Evolutionary conservation across 2,797 vertebrate species (phyloP).

Genomic region (Halcyon leucocephala): DNA sequence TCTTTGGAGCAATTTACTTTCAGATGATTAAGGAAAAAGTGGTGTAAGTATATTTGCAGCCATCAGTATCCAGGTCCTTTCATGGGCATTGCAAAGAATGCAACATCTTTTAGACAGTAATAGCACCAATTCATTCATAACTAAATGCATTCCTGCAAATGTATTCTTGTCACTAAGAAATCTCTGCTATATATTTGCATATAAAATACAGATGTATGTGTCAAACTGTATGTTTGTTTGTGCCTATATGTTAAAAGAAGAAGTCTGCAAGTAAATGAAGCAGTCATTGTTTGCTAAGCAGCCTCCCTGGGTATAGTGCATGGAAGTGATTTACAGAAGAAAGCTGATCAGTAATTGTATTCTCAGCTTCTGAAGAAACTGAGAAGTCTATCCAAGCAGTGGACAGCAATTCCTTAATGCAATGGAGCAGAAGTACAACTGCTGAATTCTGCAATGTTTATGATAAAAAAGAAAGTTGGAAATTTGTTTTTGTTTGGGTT

Average conservation of each 20-base stretch:
- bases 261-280: not conserved
- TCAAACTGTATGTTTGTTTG: not conserved
- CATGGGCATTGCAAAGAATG: rapidly evolving
- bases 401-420: not conserved
- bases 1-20: not conserved
- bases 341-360: not conserved
- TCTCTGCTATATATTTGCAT: rapidly evolving
- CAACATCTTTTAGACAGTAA: not conserved
- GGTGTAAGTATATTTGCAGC: not conserved
- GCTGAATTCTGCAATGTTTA: not conserved
- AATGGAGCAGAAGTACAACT: not conserved
- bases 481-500: not conserved
- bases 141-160: not conserved
- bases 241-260: not conserved
- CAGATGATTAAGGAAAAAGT: not conserved
- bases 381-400: not conserved
- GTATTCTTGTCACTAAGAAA: not conserved
- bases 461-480: not conserved
- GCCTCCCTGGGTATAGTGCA: not conserved
- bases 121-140: not conserved
- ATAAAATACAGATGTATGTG: not conserved
- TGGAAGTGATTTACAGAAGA: not conserved
- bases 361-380: not conserved
- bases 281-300: not conserved
- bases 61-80: not conserved